Conservation (phyloP, 1,140 invertebrate species). For the Notospermus geniculatus region DNA sequence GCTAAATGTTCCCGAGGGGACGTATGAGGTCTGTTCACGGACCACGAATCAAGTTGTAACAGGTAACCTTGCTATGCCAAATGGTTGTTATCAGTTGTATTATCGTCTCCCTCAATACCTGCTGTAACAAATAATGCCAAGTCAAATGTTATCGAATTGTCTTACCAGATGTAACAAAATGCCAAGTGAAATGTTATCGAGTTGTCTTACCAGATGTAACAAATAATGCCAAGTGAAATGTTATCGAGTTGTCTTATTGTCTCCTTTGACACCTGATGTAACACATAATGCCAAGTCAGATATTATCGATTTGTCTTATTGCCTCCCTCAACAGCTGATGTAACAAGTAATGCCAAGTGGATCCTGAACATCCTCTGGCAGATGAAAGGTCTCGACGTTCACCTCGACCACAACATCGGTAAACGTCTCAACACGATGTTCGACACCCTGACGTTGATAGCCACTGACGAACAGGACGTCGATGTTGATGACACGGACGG, state of each 20-base stretch:
- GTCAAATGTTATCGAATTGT: no score
- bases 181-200: no score
- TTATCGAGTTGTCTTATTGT: no score
- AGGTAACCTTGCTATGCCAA: conserved; percentile 35
- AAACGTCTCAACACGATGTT: conserved; percentile 91
- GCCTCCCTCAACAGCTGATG: conserved; percentile 20
- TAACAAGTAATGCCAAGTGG: conserved; percentile 92
- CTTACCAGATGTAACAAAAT: no score
- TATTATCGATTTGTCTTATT: no score
- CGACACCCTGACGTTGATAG: conserved; percentile 91
- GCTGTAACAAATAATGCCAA: no score
- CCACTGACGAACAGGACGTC: conserved; percentile 54
- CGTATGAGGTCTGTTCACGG: conserved; percentile 93
- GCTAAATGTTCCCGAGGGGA: conserved; percentile 95
- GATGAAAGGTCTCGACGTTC: conserved; percentile 98
- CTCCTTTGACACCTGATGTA: no score
- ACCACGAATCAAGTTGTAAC: conserved; percentile 60
- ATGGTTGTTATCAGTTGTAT: no score
- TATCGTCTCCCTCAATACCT: no score
- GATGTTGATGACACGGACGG: conserved; percentile 28
- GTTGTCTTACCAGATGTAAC: no score
- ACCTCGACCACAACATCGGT: conserved; percentile 92
- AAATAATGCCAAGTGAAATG: no score
- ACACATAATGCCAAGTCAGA: no score
- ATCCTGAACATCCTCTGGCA: conserved; percentile 96